These are phyloP conservation scores for Parazoanthus atlanticus DNA, from an alignment of 92 coral and sea anemone genomes.

Conservation along the genomic window DNA sequence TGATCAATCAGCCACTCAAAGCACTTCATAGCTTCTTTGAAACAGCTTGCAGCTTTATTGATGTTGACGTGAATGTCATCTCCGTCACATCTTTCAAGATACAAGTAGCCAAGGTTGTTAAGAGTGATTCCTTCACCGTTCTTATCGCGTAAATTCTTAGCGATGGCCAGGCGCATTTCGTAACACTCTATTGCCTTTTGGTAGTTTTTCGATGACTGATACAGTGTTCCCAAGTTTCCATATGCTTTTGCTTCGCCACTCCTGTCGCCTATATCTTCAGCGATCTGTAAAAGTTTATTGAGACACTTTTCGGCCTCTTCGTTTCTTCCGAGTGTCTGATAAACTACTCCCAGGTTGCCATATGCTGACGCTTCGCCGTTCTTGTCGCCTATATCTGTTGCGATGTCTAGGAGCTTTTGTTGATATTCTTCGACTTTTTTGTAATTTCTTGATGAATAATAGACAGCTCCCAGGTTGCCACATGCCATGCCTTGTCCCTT, in stretches of 20 bases:
- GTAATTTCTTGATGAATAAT: too few species aligned
- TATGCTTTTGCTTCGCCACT: background rate
- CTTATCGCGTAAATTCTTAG: conserved; percentile 18
- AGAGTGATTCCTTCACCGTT: conserved; percentile 7
- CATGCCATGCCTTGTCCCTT: background rate
- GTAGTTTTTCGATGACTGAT: background rate
- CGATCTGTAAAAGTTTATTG: background rate
- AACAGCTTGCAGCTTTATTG: conserved; percentile 14
- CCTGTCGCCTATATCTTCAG: conserved; percentile 4
- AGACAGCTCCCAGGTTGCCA: background rate
- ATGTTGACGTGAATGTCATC: background rate
- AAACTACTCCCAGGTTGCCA: too few species aligned
- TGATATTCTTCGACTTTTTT: too few species aligned
- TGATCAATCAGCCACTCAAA: conserved; percentile 39
- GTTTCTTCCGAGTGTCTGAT: too few species aligned
- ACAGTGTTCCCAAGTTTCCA: conserved; percentile 26
- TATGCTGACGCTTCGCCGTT: background rate
- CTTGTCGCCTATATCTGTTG: background rate
- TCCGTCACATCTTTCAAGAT: background rate
- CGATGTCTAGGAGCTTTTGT: too few species aligned
- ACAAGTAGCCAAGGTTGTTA: conserved; percentile 26
- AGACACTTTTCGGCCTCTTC: too few species aligned
- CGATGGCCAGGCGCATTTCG: conserved; percentile 20
- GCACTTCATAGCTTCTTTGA: conserved; percentile 30
- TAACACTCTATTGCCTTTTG: conserved; percentile 29